Evolutionary conservation across 1,140 invertebrate genomes (phyloP), one percentile per base, ranked within the genome.

Genomic region (Cydia fagiglandana): DNA sequence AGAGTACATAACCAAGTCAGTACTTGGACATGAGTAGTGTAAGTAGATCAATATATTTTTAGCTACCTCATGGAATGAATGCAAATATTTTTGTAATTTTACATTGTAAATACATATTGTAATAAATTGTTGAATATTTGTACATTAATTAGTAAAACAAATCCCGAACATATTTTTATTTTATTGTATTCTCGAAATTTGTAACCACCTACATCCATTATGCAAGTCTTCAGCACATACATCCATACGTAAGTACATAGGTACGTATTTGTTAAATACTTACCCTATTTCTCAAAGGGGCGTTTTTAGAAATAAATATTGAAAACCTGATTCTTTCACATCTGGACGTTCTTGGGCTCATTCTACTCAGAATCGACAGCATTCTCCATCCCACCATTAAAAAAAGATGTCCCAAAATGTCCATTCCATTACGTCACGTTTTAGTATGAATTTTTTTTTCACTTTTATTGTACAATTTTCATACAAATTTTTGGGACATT

Each of bases 121-220:
- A 74, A 77, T 74, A 82, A 76, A 78, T 79, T 80, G 73, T 79
- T 80, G 78, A 76, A 76, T 79, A 61, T 75, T 82, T 80, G 73
- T 73, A 73, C 45, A 41, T 38, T 73, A 50, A 61, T 70, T 70
- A 70, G 66, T 70, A 20, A 70, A 70, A 7, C n/a, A 41, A 45
- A 38, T 61, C 20, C 12, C 12, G 45, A 53, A 17, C 5, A n/a
- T 5, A n/a, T 5, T 30, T 17, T 12, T 61, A 24, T 24, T 24
- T 10, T 24, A 24, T 24, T 61, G n/a, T 53, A 13, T n/a, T n/a
- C 50, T 53, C 50, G 1, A n/a, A n/a, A 15, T 53, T 47, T 12
- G 45, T 47, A 47, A 47, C 12, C 45, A 47, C 45, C 45, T 53
- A 17, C 50, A n/a, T 7, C 15, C 4, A 7, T 17, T 53, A n/a